Evolutionary conservation across 1,140 invertebrate genomes (phyloP).

Genomic region (Linepithema humile): DNA sequence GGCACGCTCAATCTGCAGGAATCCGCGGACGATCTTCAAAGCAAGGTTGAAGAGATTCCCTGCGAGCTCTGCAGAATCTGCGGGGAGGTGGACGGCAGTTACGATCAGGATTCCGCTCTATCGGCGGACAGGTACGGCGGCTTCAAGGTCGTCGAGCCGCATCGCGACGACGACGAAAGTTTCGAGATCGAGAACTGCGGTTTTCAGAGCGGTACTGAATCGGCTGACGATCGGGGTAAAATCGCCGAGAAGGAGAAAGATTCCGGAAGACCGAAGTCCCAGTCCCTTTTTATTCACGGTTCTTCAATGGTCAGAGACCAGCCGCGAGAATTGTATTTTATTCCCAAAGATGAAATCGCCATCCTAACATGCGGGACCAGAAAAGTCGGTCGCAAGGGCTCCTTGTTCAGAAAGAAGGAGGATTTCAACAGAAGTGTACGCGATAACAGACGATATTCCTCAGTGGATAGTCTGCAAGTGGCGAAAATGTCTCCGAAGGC

Average conservation of each 20-base stretch:
- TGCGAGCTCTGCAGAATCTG: constrained; percentile 81
- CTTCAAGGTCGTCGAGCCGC: constrained; percentile 37
- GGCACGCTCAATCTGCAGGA: constrained; percentile 77
- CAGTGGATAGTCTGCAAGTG: constrained; percentile 80
- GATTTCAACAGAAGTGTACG: constrained; percentile 46
- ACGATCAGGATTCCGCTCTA: constrained; percentile 47
- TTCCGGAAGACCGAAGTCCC: not conserved
- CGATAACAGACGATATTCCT: constrained; percentile 79
- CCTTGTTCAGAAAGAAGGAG: constrained; percentile 69
- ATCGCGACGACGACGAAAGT: constrained; percentile 72
- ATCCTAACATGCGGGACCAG: constrained; percentile 67
- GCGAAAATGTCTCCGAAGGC: constrained; percentile 68
- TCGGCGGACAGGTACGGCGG: constrained; percentile 14
- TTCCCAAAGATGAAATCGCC: constrained; percentile 76
- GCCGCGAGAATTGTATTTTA: constrained; percentile 55
- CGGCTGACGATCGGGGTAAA: constrained; percentile 36
- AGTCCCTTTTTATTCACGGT: constrained; percentile 21
- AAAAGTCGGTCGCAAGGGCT: constrained; percentile 75
- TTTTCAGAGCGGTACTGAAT: constrained; percentile 25
- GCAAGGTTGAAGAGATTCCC: constrained; percentile 60
- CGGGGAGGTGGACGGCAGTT: constrained; percentile 73
- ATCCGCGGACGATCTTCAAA: constrained; percentile 64
- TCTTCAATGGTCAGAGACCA: constrained; percentile 13
- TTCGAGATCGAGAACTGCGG: constrained; percentile 76
- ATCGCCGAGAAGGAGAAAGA: constrained; percentile 1